Base-by-base conservation (phyloP, 2,797 vertebrate genomes). In the Caiman crocodilus region DNA sequence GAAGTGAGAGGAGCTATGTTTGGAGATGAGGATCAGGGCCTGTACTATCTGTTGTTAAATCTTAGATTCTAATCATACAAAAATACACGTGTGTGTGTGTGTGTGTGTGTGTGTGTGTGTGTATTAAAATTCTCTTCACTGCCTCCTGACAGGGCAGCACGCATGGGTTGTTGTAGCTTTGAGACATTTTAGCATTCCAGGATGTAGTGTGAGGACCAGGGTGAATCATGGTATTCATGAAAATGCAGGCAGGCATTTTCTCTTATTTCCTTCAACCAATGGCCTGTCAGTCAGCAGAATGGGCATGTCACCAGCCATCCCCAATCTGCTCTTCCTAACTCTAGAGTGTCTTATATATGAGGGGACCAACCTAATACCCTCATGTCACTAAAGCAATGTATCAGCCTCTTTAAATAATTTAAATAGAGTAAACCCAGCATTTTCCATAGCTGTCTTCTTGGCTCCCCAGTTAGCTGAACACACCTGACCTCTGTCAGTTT, bases 401-500 rank as follows among this genome's bases (percentile, higher is more conserved):
- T 87, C 42, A 88, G 61, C 57, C 32, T 91, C 56, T 69, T 50
- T 91, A 82, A 88, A 82, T 11, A 84, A 92, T 76, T 55, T 78
- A 78, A 58, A 64, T 57, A 76, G 78, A 94, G 77, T 28, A 91
- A 88, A 90, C 42, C 42, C 42, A 30, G 50, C 1, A 23, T 89
- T 88, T 91, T 81, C 11, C 28, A 50, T 78, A 25, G 14, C 76
- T 84, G 42, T 78, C 90, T 91, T 87, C 64, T 90, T 91, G 76
- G 20, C 87, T 94, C 67, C 3, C 9, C 88, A 2, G 76, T n/a
- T 76, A 89, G 55, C 50, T 63, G 84, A 85, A 90, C 55, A 79
- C 78, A 83, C 57, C 71, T 90, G 58, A 76, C 56, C 84, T 61
- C 25, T 86, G 32, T 15, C 17, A 84, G 50, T 81, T 76, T 25